Percentiles rank a stretch among this genome's conserved stretches.
Conservation (phyloP, 2,113 vertebrate genomes). For the Acanthochromis polyacanthus region DNA sequence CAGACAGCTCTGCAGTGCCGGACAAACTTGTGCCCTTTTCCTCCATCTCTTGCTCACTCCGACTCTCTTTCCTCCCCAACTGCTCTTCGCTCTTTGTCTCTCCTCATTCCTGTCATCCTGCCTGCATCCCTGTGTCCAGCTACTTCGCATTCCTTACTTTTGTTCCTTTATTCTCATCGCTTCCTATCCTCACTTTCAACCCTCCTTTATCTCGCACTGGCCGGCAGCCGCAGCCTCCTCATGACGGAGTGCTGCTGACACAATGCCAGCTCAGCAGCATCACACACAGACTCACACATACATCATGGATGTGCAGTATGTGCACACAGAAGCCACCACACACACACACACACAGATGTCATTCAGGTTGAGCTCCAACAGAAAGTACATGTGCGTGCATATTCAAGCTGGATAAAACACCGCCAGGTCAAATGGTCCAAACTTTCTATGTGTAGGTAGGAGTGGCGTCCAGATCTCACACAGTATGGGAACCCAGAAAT, state of each 20-base stretch:
- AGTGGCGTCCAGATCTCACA: constrained; percentile 33
- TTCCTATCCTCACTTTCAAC: constrained; percentile 13
- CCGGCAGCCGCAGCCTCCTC: constrained; percentile 53
- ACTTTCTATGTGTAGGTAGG: constrained; percentile 42
- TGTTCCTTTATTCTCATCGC: not conserved
- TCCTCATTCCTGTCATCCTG: constrained; percentile 30
- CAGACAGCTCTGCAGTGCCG: constrained; percentile 74
- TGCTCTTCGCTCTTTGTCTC: constrained; percentile 26
- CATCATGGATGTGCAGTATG: constrained; percentile 23
- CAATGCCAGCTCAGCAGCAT: constrained; percentile 74
- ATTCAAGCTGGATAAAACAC: constrained; percentile 11
- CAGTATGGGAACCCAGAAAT: not conserved
- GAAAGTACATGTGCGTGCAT: not conserved
- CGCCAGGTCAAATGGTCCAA: constrained; percentile 26
- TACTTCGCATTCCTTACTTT: constrained; percentile 2
- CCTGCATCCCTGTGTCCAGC: not conserved
- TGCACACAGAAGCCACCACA: not conserved
- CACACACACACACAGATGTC: constrained; percentile 27
- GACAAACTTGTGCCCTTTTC: constrained; percentile 45
- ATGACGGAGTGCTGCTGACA: constrained; percentile 75
- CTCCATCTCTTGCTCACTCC: constrained; percentile 11
- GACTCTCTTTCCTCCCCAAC: constrained; percentile 21
- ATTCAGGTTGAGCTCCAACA: not conserved
- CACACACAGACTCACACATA: constrained; percentile 17
- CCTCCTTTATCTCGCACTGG: constrained; percentile 42